Percentiles rank a stretch among this genome's conserved stretches.
phyloP scores from a whole-genome alignment of 2,888 invertebrate species.

The Chrysolina americana region DNA sequence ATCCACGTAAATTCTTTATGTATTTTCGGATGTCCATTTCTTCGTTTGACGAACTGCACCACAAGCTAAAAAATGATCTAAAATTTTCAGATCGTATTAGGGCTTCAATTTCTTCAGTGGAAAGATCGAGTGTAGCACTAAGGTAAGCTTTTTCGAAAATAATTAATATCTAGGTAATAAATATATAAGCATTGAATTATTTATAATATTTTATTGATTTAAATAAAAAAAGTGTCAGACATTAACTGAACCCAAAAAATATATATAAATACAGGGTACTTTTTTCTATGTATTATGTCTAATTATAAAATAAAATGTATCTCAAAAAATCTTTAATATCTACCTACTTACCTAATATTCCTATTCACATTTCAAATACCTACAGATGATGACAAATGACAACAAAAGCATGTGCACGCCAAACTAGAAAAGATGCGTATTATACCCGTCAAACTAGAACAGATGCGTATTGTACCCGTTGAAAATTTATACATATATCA shows the following conservation, averaged over 20 bases:
- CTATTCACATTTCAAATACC: background rate
- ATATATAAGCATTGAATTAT: conserved; percentile 4
- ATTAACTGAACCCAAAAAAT: background rate
- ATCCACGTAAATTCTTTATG: no score
- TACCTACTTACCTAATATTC: background rate
- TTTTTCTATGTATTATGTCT: background rate
- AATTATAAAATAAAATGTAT: conserved; percentile 14
- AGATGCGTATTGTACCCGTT: no score
- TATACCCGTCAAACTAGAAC: no score
- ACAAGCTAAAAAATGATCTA: background rate
- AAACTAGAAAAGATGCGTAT: background rate
- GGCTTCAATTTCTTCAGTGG: conserved; percentile 35
- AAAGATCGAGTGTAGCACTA: conserved; percentile 32
- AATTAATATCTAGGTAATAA: background rate
- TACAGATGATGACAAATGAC: background rate
- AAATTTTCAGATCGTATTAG: conserved; percentile 29
- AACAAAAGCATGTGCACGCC: background rate
- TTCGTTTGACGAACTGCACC: no score
- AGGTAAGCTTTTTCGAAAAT: conserved; percentile 28
- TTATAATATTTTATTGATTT: no score
- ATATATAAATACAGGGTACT: background rate
- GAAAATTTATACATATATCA: no score
- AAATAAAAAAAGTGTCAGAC: background rate
- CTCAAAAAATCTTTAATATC: conserved; percentile 3
- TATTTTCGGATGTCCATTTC: no score